Evolutionary conservation across 2,113 vertebrate species (phyloP).

Genomic region (Pampusana beccarii): DNA sequence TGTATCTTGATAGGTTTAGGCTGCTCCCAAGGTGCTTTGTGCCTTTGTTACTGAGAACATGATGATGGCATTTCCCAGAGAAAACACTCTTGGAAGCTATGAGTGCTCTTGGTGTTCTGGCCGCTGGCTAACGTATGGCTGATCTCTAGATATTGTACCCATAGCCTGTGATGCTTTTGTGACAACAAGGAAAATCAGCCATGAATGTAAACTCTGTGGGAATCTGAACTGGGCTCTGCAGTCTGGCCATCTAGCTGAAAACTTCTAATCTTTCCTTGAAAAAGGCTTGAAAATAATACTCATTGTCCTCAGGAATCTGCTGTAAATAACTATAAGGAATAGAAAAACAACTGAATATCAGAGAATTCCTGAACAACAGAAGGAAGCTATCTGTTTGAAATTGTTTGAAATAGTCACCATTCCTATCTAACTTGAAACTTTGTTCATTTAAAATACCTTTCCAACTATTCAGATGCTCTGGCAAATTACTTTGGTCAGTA

Average conservation of each 20-base stretch:
- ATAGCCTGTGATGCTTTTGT: background rate
- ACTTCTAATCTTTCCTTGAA: background rate
- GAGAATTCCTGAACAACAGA: background rate
- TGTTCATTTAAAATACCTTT: background rate
- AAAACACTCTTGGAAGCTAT: background rate
- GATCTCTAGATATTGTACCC: slow-evolving; percentile 37
- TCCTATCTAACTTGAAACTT: background rate
- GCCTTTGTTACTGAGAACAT: slow-evolving; percentile 22
- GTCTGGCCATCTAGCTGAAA: background rate
- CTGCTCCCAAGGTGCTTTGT: slow-evolving; percentile 32
- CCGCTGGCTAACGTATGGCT: slow-evolving; percentile 45
- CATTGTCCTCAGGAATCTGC: background rate
- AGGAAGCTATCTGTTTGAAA: background rate
- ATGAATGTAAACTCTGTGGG: background rate
- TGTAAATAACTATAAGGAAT: background rate
- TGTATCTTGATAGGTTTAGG: background rate
- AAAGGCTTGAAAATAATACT: background rate
- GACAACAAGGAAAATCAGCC: background rate
- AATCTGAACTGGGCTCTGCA: background rate
- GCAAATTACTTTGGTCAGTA: background rate
- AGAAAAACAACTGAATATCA: background rate
- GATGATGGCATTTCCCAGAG: background rate
- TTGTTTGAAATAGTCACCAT: background rate
- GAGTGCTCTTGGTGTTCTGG: background rate
- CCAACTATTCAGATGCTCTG: background rate